Evolutionary conservation across 92 coral and sea anemone species (phyloP).

Genomic region (Porites evermanni): DNA sequence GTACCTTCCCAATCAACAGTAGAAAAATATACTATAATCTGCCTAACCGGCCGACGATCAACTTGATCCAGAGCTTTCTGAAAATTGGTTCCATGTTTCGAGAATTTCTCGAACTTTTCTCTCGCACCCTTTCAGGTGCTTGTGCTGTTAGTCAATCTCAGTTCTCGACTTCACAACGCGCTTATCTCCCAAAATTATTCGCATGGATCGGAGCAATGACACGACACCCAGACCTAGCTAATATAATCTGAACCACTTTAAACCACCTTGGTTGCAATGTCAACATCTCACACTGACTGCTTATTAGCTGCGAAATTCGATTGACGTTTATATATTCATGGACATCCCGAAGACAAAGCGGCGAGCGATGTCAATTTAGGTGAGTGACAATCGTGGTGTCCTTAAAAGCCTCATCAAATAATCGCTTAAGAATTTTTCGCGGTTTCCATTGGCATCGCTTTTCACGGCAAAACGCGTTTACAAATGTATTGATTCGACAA

Average conservation of each 20-base stretch:
- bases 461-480: conserved; percentile 42
- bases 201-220: background rate
- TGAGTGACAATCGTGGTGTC: conserved; percentile 28
- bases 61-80: no score
- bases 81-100: no score
- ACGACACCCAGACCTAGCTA: conserved; percentile 13
- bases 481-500: conserved; percentile 30
- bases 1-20: background rate
- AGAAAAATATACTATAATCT: background rate
- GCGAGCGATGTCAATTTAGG: conserved; percentile 23
- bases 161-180: conserved; percentile 10
- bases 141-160: no score
- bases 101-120: conserved; percentile 1
- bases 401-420: conserved; percentile 56
- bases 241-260: conserved; percentile 44
- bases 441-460: conserved; percentile 47
- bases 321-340: conserved; percentile 41
- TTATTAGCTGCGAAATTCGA: conserved; percentile 28
- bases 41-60: background rate
- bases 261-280: conserved; percentile 40
- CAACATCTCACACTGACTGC: conserved; percentile 49
- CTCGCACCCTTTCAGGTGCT: background rate
- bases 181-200: background rate
- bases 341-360: conserved; percentile 14
- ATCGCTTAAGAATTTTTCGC: conserved; percentile 42